These are phyloP conservation scores for Oncorhynchus keta DNA, from an alignment of 2,113 vertebrate genomes.

Conservation along the genomic window DNA sequence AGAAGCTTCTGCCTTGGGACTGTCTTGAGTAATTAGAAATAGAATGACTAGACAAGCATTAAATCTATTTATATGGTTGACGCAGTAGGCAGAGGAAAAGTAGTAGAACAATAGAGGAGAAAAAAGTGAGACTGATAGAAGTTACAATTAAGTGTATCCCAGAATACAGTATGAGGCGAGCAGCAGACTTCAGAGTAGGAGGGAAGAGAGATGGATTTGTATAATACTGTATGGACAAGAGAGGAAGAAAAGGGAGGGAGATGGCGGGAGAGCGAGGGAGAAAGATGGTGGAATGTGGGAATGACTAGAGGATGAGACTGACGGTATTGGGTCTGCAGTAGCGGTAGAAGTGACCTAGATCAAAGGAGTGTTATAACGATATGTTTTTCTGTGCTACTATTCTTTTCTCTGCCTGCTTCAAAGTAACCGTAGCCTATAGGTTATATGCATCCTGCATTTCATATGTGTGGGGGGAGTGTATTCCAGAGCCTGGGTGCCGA, in stretches of 20 bases:
- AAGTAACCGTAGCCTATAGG: too few relatives aligned
- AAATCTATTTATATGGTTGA: neutral
- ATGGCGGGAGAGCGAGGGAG: neutral
- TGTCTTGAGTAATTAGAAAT: neutral
- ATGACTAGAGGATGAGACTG: slow-evolving; percentile 15
- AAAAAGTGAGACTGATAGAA: neutral
- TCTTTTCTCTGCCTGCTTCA: neutral
- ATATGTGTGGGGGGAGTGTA: too few relatives aligned
- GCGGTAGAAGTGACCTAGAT: neutral
- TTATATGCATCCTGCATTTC: too few relatives aligned
- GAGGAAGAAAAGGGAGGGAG: slow-evolving; percentile 1
- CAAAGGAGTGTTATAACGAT: slow-evolving; percentile 16
- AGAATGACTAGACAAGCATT: neutral
- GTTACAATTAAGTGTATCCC: neutral
- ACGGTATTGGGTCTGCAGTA: too few relatives aligned
- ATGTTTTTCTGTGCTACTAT: slow-evolving; percentile 22
- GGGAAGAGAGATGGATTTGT: too few relatives aligned
- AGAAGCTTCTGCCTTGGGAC: too few relatives aligned
- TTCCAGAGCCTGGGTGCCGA: too few relatives aligned
- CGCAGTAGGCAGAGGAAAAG: too few relatives aligned
- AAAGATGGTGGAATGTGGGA: neutral
- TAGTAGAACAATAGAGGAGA: neutral
- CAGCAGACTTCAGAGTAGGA: too few relatives aligned
- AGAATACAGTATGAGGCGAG: too few relatives aligned
- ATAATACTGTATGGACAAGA: neutral